phyloP scores from a whole-genome alignment of 2,888 invertebrate genomes.

The Heteromurus nitidus region DNA sequence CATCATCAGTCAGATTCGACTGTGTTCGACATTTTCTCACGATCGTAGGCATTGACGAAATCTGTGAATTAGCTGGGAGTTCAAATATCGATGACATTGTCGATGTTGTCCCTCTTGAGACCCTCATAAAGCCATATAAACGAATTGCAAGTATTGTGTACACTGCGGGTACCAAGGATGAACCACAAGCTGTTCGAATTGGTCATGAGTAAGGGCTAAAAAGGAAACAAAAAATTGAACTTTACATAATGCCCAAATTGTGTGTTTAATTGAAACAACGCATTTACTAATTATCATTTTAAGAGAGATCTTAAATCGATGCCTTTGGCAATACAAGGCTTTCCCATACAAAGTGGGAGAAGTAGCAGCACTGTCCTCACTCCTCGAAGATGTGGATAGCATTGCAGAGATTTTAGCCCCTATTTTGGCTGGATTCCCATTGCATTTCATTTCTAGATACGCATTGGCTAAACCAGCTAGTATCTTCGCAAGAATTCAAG shows the following conservation, averaged over 20 bases:
- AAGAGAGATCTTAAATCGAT: slow-evolving; percentile 87
- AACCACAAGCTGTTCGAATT: slow-evolving; percentile 81
- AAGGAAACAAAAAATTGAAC: background rate
- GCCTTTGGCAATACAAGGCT: slow-evolving; percentile 91
- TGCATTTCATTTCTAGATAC: slow-evolving; percentile 84
- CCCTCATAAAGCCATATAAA: slow-evolving; percentile 11
- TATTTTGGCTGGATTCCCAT: slow-evolving; percentile 82
- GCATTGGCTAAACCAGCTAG: slow-evolving; percentile 74
- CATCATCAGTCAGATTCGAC: slow-evolving; percentile 34
- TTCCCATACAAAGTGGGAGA: slow-evolving; percentile 84
- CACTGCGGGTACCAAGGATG: slow-evolving; percentile 80
- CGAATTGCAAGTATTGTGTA: slow-evolving; percentile 84
- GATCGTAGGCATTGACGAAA: slow-evolving; percentile 18
- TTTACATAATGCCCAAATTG: background rate
- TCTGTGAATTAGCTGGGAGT: slow-evolving; percentile 16
- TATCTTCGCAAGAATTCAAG: slow-evolving; percentile 21
- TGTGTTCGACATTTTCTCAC: slow-evolving; percentile 39
- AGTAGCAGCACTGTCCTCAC: slow-evolving; percentile 88
- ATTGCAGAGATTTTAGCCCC: slow-evolving; percentile 92
- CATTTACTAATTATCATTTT: background rate
- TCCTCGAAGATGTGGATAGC: slow-evolving; percentile 93
- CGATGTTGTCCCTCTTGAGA: slow-evolving; percentile 63
- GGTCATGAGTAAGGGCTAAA: slow-evolving; percentile 30
- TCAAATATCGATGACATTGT: slow-evolving; percentile 43
- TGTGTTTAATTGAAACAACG: background rate